phyloP scores from a whole-genome alignment of 37 sponge, comb jelly and placozoan species.

The Halisarca cf. caerulea region DNA sequence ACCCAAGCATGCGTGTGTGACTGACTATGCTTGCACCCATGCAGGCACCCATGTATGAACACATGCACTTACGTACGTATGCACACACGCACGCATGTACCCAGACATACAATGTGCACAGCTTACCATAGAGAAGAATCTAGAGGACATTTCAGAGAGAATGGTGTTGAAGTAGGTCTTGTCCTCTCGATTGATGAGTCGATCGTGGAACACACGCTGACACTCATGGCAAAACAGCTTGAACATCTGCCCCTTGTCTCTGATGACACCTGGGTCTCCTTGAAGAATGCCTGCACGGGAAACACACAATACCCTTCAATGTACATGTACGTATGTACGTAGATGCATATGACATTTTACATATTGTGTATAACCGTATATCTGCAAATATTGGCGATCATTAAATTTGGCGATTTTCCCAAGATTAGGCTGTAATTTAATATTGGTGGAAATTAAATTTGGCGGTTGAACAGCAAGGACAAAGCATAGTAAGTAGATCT shows the following conservation, averaged over 20 bases:
- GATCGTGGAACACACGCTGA: slow-evolving; percentile 96
- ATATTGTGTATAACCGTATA: too few species aligned
- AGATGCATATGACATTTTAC: neutral
- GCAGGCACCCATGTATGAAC: slow-evolving; percentile 27
- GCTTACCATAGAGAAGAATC: slow-evolving; percentile 83
- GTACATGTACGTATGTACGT: slow-evolving; percentile 2
- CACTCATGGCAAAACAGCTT: slow-evolving; percentile 96
- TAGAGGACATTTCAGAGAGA: slow-evolving; percentile 93
- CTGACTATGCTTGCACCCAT: slow-evolving; percentile 20
- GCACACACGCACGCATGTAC: slow-evolving; percentile 32
- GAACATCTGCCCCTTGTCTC: slow-evolving; percentile 87
- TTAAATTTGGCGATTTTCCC: too few species aligned
- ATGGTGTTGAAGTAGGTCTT: slow-evolving; percentile 93
- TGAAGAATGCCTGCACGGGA: slow-evolving; percentile 81
- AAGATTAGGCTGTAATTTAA: too few species aligned
- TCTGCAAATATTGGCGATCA: too few species aligned
- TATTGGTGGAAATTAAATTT: too few species aligned
- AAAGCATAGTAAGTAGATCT: too few species aligned
- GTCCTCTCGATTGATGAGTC: slow-evolving; percentile 90
- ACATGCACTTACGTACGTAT: slow-evolving; percentile 30
- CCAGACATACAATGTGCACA: slow-evolving; percentile 16
- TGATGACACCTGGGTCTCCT: slow-evolving; percentile 95
- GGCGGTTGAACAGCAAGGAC: too few species aligned
- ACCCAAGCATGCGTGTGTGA: too few species aligned
- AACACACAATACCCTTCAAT: neutral